phyloP scores from a whole-genome alignment of 37 sponge, comb jelly and placozoan species.

The Ephydatia muelleri region DNA sequence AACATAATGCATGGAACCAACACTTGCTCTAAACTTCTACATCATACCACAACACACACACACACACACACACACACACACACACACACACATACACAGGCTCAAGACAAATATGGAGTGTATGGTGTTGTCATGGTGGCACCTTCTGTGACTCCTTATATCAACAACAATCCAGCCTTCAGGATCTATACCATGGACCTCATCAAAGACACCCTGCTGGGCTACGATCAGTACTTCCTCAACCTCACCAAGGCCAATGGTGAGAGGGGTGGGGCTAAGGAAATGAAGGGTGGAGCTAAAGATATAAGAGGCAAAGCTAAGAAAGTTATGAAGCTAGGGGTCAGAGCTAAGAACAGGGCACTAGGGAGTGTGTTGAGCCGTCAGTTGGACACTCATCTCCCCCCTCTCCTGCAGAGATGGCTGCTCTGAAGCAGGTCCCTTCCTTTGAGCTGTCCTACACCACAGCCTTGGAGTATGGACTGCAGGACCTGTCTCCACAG shows the following conservation, averaged over 20 bases:
- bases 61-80: constrained; percentile 35
- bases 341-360: background rate
- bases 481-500: constrained; percentile 61
- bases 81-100: constrained; percentile 29
- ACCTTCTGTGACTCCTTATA: constrained; percentile 75
- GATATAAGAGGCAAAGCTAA: background rate
- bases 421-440: constrained; percentile 11
- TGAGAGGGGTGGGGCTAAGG: background rate
- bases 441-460: constrained; percentile 59
- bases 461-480: constrained; percentile 44
- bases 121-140: constrained; percentile 66
- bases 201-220: constrained; percentile 36
- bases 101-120: constrained; percentile 48
- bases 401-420: constrained; percentile 18
- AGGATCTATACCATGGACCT: constrained; percentile 72
- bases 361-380: too few species aligned
- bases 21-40: background rate
- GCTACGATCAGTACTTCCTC: constrained; percentile 76
- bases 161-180: constrained; percentile 70
- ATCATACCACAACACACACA: background rate
- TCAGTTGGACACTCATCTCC: too few species aligned
- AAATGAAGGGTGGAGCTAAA: background rate
- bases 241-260: constrained; percentile 79
- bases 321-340: background rate
- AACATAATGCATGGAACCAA: too few species aligned